A percentile compares a stretch with the other conserved stretches of the same genome.
Conservation (phyloP, 2,888 invertebrate species). For the Apodemia hepburni region DNA sequence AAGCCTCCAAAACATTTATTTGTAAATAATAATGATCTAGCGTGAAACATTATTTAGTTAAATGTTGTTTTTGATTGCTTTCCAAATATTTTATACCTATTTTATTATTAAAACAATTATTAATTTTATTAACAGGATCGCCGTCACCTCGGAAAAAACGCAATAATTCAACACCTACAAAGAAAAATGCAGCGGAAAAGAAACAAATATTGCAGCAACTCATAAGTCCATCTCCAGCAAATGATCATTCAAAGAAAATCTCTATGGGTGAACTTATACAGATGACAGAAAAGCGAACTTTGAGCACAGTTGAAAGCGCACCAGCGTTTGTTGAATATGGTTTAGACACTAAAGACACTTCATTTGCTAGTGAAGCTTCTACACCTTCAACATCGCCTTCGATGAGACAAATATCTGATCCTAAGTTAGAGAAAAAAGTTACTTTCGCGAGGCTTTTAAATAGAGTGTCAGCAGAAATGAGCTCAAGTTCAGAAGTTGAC, state of each 20-base stretch:
- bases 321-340: constrained; percentile 70
- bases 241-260: constrained; percentile 81
- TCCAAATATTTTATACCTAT: background rate
- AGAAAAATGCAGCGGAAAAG: constrained; percentile 88
- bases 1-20: constrained; percentile 31
- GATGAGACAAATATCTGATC: constrained; percentile 80
- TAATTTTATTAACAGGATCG: constrained; percentile 76
- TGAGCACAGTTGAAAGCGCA: constrained; percentile 71
- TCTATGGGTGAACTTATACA: constrained; percentile 88
- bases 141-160: constrained; percentile 89
- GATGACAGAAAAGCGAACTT: constrained; percentile 82
- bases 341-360: constrained; percentile 80
- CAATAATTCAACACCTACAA: constrained; percentile 89
- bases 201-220: constrained; percentile 89
- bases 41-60: constrained; percentile 46
- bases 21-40: constrained; percentile 35
- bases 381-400: constrained; percentile 77
- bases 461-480: constrained; percentile 89
- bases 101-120: background rate
- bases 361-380: constrained; percentile 77
- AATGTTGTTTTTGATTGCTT: constrained; percentile 43
- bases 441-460: constrained; percentile 87
- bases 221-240: constrained; percentile 84
- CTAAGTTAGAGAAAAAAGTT: constrained; percentile 88
- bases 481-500: constrained; percentile 86